Evolutionary conservation across 1,140 invertebrate genomes (phyloP).

Genomic region (Lordiphosa mommai): DNA sequence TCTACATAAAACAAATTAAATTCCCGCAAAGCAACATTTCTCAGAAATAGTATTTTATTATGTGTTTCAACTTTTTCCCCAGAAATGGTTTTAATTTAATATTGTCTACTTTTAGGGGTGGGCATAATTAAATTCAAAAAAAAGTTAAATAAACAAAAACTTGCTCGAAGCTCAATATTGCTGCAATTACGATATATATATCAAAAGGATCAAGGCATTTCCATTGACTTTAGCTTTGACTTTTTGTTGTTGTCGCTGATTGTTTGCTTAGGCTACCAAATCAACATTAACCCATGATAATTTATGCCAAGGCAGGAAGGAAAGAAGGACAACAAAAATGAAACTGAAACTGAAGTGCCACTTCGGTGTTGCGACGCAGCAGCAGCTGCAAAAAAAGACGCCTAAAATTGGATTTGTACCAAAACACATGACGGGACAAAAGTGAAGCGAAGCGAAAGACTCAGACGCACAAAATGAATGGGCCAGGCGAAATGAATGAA

Average conservation of each 20-base stretch:
- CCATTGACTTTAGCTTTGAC: too few species aligned
- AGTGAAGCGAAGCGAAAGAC: constrained; percentile 13
- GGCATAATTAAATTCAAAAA: too few species aligned
- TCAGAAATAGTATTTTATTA: too few species aligned
- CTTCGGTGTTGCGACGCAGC: constrained; percentile 31
- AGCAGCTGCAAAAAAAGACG: constrained; percentile 34
- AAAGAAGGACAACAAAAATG: neutral
- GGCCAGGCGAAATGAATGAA: constrained; percentile 36
- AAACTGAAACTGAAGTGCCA: constrained; percentile 30
- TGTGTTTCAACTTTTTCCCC: too few species aligned
- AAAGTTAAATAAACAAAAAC: too few species aligned
- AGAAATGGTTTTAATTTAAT: too few species aligned
- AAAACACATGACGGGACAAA: constrained; percentile 32
- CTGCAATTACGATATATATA: too few species aligned
- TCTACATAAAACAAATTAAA: too few species aligned
- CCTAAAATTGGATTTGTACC: constrained; percentile 61
- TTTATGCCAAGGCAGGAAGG: constrained; percentile 33
- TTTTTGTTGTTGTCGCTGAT: constrained; percentile 25
- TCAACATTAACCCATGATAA: constrained; percentile 27
- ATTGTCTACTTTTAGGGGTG: too few species aligned
- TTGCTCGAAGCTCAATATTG: too few species aligned
- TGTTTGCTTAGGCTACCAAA: constrained; percentile 43
- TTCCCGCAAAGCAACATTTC: too few species aligned
- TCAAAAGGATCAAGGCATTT: too few species aligned
- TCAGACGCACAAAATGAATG: constrained; percentile 7